These are phyloP conservation scores for Spongilla lacustris DNA, from an alignment of 37 sponge, comb jelly and placozoan genomes.

Conservation along the genomic window DNA sequence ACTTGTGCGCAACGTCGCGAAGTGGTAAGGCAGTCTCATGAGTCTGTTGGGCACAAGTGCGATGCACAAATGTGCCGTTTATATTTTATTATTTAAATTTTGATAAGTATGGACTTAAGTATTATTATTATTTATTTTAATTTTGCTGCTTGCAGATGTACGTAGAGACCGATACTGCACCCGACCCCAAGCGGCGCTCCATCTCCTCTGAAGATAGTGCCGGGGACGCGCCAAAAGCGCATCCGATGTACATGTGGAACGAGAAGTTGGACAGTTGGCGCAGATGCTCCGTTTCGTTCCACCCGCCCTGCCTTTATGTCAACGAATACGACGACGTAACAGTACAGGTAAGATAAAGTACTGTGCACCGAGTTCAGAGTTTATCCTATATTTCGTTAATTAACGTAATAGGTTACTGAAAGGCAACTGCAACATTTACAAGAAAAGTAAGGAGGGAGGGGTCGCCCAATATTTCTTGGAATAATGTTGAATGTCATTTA, in stretches of 20 bases:
- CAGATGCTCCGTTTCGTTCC: constrained; percentile 54
- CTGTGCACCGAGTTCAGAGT: background rate
- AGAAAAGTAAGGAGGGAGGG: constrained; percentile 42
- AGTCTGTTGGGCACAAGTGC: background rate
- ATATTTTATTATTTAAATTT: too few species aligned
- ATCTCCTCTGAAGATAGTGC: constrained; percentile 29
- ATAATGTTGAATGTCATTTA: background rate
- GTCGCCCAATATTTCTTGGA: background rate
- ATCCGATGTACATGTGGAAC: constrained; percentile 76
- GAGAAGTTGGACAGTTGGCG: constrained; percentile 74
- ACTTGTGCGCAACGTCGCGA: background rate
- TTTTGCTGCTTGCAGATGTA: background rate
- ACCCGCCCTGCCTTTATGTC: constrained; percentile 49
- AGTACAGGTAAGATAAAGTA: constrained; percentile 47
- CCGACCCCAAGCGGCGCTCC: constrained; percentile 42
- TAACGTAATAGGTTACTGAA: constrained; percentile 49
- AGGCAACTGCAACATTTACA: constrained; percentile 66
- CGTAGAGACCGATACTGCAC: background rate
- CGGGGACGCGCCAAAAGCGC: constrained; percentile 31
- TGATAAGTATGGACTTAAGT: too few species aligned
- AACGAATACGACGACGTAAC: constrained; percentile 70
- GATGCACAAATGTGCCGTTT: too few species aligned
- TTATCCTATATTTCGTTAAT: background rate
- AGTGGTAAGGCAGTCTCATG: background rate
- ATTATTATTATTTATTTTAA: too few species aligned